Conservation (phyloP, 1,140 invertebrate species). For the Archivesica marissinica region DNA sequence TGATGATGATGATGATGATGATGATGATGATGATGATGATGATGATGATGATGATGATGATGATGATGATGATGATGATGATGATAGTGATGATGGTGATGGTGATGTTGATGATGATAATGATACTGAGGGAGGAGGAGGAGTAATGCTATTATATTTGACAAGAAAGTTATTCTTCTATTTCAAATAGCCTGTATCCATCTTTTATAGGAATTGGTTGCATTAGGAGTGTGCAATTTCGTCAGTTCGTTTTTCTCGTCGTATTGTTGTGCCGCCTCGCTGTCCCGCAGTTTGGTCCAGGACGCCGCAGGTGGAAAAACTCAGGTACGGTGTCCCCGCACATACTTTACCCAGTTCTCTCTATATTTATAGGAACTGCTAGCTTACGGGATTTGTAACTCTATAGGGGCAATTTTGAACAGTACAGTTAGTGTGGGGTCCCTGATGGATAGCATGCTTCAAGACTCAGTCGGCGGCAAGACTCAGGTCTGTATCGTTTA, state of each 20-base stretch:
- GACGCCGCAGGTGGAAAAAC: slow-evolving; percentile 84
- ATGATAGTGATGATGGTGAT: not conserved
- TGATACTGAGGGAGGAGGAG: not conserved
- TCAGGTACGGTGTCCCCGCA: slow-evolving; percentile 77
- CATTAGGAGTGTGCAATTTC: slow-evolving; percentile 85
- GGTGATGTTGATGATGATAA: not conserved
- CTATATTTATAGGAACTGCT: slow-evolving; percentile 61
- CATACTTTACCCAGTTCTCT: not conserved
- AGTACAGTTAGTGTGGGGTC: slow-evolving; percentile 41
- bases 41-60: not conserved
- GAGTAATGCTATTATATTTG: not conserved
- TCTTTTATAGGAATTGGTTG: slow-evolving; percentile 85
- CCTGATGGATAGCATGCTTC: slow-evolving; percentile 36
- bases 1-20: slow-evolving; percentile 9
- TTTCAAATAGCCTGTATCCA: too few species aligned
- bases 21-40: slow-evolving; percentile 9
- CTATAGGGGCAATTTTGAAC: slow-evolving; percentile 45
- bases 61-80: not conserved
- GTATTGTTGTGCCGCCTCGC: slow-evolving; percentile 84
- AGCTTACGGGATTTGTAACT: slow-evolving; percentile 50
- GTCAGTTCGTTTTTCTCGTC: slow-evolving; percentile 85
- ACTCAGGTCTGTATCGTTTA: slow-evolving; percentile 43
- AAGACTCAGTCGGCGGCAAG: slow-evolving; percentile 52
- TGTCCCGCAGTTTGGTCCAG: slow-evolving; percentile 85
- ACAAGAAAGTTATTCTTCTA: too few species aligned